phyloP scores from a whole-genome alignment of 2,113 vertebrate species.

The Gadus chalcogrammus region DNA sequence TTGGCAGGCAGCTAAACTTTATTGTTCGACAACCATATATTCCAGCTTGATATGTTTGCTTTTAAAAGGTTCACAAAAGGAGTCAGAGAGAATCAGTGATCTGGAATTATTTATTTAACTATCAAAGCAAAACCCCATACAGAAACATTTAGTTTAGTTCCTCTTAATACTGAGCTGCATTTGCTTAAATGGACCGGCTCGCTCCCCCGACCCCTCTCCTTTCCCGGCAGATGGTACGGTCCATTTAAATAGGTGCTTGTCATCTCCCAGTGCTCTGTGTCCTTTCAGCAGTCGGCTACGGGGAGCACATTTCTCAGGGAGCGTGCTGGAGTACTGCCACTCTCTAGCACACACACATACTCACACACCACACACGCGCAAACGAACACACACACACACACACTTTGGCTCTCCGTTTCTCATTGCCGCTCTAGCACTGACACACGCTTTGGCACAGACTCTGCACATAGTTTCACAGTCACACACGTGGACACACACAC shows the following conservation, averaged over 20 bases:
- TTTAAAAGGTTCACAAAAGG: too few species aligned
- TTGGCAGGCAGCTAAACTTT: too few species aligned
- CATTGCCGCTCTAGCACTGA: background rate
- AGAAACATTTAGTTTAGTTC: too few species aligned
- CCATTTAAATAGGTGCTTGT: conserved; percentile 79
- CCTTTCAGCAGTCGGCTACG: conserved; percentile 72
- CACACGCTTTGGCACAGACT: background rate
- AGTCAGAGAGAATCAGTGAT: too few species aligned
- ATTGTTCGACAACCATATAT: too few species aligned
- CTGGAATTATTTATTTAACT: too few species aligned
- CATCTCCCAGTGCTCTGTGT: conserved; percentile 73
- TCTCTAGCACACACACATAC: conserved; percentile 3
- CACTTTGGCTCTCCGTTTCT: background rate
- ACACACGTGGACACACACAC: conserved; percentile 11
- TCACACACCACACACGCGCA: conserved; percentile 31
- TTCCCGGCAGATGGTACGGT: conserved; percentile 76
- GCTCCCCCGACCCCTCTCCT: conserved; percentile 15
- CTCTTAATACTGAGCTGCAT: too few species aligned
- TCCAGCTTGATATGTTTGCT: too few species aligned
- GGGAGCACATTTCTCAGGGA: conserved; percentile 66
- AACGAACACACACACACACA: conserved; percentile 14
- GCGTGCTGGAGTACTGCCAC: conserved; percentile 43
- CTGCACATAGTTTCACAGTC: conserved; percentile 5
- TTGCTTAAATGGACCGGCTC: conserved; percentile 5
- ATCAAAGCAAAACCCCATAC: too few species aligned